Base-by-base conservation (phyloP, 2,888 invertebrate species). In the Pristionchus fissidentatus region DNA sequence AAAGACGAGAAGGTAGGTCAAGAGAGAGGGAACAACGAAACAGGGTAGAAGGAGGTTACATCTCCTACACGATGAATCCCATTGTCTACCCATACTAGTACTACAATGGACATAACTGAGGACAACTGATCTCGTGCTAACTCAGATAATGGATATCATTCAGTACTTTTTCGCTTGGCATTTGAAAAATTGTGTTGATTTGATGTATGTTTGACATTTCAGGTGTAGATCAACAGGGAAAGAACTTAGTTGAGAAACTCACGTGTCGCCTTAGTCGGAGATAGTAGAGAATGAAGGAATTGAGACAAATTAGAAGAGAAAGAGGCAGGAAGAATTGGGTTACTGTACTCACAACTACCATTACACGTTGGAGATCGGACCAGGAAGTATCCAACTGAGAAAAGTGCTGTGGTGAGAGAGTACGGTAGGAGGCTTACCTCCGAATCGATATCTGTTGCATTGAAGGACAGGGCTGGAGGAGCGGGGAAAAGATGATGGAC, bases 251-350 rank as follows among this genome's bases (percentile, higher is more conserved):
- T 15, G 10, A 19, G 29, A 13, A 22, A 60, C 57, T 66, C 3
- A 81, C 84, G 7, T 81, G 81, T 41, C 84, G 29, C 15, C 89
- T 78, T 55, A 86, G 86, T 22, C 85, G 83, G 0, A 89, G 85
- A 49, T 88, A 88, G 43, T 89, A 87, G 15, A 89, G 70, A 3
- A 89, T 70, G 79, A 86, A 89, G 7, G 83, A 73, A 43, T 89
- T 87, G 41, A 89, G 83, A n/a, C 78, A 79, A 22, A 88, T 86
- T 0, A 89, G 83, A 0, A 88, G 85, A 32, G 86, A 49, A 85
- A 88, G 86, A 19, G 89, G 89, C 15, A 89, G 80, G 13, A 88
- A 49, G 8, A 80, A 78, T 38, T 83, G 83, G 43, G 55, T 43
- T 10, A 83, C 22, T 15, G 57, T 70, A 73, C 73, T 83, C 52